Conservation (phyloP, 2,888 invertebrate species). For the Dioctria rufipes region DNA sequence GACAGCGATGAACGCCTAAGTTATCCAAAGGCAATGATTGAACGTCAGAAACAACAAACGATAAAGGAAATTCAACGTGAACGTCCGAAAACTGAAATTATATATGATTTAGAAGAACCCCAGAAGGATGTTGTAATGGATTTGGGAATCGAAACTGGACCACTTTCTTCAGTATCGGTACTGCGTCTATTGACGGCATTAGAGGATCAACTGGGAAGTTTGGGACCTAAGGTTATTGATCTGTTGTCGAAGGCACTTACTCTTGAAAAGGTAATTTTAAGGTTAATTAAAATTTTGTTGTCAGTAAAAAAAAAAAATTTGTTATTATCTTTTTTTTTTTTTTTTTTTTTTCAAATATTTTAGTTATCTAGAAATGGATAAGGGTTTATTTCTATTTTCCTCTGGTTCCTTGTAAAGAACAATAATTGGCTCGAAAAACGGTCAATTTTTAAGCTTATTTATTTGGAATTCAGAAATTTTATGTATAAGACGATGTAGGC, state of each 20-base stretch:
- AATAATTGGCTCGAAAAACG: too few species aligned
- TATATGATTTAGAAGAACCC: slow-evolving; percentile 6
- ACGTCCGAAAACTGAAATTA: not conserved
- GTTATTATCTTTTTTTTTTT: too few species aligned
- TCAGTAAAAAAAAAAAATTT: too few species aligned
- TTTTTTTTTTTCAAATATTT: not conserved
- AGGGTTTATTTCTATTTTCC: too few species aligned
- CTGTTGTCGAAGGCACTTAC: slow-evolving; percentile 79
- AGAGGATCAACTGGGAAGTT: slow-evolving; percentile 84
- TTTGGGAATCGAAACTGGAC: slow-evolving; percentile 23
- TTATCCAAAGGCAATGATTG: not conserved
- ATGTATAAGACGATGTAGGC: too few species aligned
- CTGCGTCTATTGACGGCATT: slow-evolving; percentile 83
- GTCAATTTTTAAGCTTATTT: too few species aligned
- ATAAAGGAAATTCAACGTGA: not conserved
- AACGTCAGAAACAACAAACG: not conserved
- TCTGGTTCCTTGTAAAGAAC: too few species aligned
- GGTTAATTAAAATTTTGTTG: slow-evolving; percentile 4
- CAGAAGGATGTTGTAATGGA: slow-evolving; percentile 2
- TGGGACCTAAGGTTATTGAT: slow-evolving; percentile 84
- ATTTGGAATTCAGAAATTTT: too few species aligned
- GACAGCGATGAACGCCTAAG: not conserved
- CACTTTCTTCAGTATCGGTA: slow-evolving; percentile 74
- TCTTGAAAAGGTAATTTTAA: slow-evolving; percentile 75
- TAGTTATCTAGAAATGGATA: not conserved